Base-by-base conservation (phyloP, 2,888 invertebrate species). In the Yponomeuta plumbellus region DNA sequence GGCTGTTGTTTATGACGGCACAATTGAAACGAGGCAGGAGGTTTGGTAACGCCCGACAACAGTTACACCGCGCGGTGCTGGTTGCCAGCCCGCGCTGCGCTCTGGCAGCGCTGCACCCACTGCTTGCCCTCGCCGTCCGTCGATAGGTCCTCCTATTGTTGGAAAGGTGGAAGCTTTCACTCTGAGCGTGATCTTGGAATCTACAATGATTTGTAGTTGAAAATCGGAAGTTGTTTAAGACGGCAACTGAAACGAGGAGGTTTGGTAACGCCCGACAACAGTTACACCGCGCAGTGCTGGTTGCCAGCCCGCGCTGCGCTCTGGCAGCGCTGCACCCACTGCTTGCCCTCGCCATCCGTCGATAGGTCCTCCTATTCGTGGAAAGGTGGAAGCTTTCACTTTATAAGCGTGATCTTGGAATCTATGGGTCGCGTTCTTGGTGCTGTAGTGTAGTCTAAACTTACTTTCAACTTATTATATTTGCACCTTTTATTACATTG, bases 231-330 rank as follows among this genome's bases (percentile, higher is more conserved):
- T n/a, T n/a, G n/a, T n/a, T n/a, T n/a, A n/a, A n/a, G n/a, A n/a
- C n/a, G n/a, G n/a, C n/a, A n/a, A n/a, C n/a, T n/a, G n/a, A n/a
- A n/a, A n/a, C n/a, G n/a, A n/a, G n/a, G n/a, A n/a, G n/a, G n/a
- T n/a, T n/a, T n/a, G n/a, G n/a, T n/a, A n/a, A n/a, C 97, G 5
- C 97, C 97, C 0, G 96, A 96, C 52, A 96, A 89, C 95, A 97
- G 95, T 65, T 97, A 82, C 10, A 97, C 88, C 0, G 95, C 94
- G 96, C 96, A 97, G 11, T 89, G 81, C 61, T 83, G 86, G 40
- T 81, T 92, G 8, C 90, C 91, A 1, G 92, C 89, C 22, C 80
- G 78, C 0, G 81, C 67, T 0, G 92, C 78, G 0, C 78, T 78
- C 26, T 80, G 72, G 68, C 86, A 85, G 0, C 91, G 80, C 13